Evolutionary conservation across 1,140 invertebrate species (phyloP).

Genomic region (Phymorhynchus buccinoides): DNA sequence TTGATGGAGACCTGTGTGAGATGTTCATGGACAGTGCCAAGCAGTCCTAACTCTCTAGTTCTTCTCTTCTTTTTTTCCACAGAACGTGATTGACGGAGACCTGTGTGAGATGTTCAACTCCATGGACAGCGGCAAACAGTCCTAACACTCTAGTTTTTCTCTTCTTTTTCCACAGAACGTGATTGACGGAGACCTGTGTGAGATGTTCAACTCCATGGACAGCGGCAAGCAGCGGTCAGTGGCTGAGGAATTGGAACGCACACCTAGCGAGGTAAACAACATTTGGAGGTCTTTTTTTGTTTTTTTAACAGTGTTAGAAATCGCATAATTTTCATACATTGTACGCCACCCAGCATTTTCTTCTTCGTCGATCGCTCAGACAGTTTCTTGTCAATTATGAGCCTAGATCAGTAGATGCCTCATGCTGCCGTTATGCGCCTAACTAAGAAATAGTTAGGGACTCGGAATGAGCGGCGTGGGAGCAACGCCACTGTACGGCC

Average conservation of each 20-base stretch:
- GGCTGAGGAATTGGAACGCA: conserved; percentile 92
- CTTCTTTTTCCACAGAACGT: conserved; percentile 91
- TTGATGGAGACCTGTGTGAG: conserved; percentile 99
- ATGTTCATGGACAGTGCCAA: conserved; percentile 95
- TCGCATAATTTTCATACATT: too few relatives aligned
- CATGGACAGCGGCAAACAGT: conserved; percentile 93
- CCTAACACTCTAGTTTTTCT: too few relatives aligned
- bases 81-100: conserved; percentile 99
- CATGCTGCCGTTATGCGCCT: too few relatives aligned
- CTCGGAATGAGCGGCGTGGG: too few relatives aligned
- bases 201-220: conserved; percentile 98
- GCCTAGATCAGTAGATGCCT: too few relatives aligned
- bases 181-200: conserved; percentile 98
- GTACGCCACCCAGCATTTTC: too few relatives aligned
- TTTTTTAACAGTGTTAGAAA: not conserved
- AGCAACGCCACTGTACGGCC: too few relatives aligned
- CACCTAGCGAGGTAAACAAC: conserved; percentile 87
- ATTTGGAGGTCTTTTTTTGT: not conserved
- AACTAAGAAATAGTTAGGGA: too few relatives aligned
- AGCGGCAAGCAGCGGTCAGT: conserved; percentile 94
- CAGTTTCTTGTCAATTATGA: too few relatives aligned
- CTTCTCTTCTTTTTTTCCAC: too few relatives aligned
- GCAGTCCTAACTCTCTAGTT: too few relatives aligned
- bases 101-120: conserved; percentile 99
- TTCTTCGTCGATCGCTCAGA: too few relatives aligned